These are phyloP conservation scores for Uropsilus gracilis DNA, from an alignment of 2,113 vertebrate species.

Conservation along the genomic window DNA sequence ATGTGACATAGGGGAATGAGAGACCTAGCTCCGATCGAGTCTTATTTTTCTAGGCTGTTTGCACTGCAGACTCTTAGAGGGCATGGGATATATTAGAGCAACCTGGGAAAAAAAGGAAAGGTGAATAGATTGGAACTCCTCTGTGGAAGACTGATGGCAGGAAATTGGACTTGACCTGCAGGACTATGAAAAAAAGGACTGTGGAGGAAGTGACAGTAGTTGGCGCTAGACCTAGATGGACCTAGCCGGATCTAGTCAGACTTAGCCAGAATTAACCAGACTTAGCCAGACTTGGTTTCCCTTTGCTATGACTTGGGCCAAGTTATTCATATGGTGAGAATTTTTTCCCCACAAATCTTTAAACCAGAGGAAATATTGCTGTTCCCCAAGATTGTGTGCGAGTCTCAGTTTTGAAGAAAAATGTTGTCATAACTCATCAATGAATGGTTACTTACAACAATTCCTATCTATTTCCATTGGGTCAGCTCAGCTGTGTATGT, in stretches of 20 bases:
- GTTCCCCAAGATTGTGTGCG: background rate
- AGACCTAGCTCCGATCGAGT: background rate
- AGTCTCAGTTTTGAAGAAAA: background rate
- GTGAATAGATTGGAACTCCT: fast-evolving
- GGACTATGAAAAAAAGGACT: background rate
- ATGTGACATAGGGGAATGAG: background rate
- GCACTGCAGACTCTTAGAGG: background rate
- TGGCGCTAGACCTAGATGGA: too few relatives aligned
- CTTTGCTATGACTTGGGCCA: background rate
- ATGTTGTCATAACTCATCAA: background rate
- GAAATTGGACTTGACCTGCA: background rate
- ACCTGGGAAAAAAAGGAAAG: too few relatives aligned
- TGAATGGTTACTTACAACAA: background rate
- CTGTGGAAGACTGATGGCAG: background rate
- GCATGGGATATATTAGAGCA: fast-evolving
- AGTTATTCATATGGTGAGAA: too few relatives aligned
- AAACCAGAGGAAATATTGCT: background rate
- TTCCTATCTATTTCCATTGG: background rate
- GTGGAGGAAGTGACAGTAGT: fast-evolving
- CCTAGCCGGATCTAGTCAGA: too few relatives aligned
- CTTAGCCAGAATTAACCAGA: background rate
- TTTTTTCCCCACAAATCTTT: background rate
- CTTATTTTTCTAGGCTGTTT: background rate
- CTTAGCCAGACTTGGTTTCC: background rate
- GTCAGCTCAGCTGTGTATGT: background rate